Percentiles rank a stretch among this genome's conserved stretches.
Conservation (phyloP, 2,113 vertebrate genomes). For the Pomatostomus ruficeps region DNA sequence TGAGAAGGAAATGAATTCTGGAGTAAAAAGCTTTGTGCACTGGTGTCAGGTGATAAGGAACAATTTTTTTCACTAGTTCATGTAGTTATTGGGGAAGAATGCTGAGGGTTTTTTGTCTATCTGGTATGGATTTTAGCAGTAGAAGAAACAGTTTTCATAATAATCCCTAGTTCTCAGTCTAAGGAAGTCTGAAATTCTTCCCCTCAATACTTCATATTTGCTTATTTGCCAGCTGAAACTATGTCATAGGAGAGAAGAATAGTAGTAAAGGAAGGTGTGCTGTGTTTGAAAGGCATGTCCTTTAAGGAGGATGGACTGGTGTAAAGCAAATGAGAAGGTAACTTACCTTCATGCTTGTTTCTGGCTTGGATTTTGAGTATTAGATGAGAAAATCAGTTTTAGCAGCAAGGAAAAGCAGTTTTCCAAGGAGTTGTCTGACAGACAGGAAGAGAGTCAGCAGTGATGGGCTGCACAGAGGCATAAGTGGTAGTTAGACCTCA, state of each 20-base stretch:
- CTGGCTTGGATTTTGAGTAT: background rate
- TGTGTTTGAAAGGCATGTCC: background rate
- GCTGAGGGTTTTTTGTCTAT: background rate
- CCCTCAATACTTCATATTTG: background rate
- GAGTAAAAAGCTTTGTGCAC: background rate
- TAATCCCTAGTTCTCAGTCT: background rate
- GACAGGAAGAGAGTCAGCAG: background rate
- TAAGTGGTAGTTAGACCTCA: background rate
- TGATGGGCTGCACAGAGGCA: background rate
- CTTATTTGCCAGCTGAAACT: background rate
- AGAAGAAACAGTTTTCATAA: background rate
- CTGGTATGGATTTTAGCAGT: background rate
- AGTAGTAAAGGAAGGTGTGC: background rate
- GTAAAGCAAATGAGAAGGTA: background rate
- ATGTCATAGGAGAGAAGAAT: background rate
- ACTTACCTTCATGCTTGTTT: background rate
- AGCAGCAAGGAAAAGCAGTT: background rate
- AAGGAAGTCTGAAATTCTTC: background rate
- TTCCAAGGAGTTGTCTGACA: background rate
- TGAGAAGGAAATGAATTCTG: background rate
- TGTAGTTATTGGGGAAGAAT: background rate
- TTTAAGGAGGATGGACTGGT: background rate
- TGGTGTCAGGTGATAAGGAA: background rate
- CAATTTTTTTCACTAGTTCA: background rate
- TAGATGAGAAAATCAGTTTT: background rate